Conservation (phyloP, 2,113 vertebrate species). For the Tupaia tana region DNA sequence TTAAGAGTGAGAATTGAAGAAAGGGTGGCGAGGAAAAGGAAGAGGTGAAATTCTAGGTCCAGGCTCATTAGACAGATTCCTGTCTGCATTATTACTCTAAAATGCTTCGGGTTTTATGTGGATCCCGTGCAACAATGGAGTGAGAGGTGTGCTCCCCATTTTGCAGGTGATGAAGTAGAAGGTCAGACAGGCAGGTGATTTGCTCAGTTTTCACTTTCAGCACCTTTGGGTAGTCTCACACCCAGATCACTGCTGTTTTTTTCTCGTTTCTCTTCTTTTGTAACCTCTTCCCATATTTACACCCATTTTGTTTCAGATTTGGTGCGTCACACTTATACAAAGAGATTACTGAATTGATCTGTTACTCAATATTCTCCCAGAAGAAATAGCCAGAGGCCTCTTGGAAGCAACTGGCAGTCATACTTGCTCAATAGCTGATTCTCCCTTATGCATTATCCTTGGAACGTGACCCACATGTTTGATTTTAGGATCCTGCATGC, state of each 20-base stretch:
- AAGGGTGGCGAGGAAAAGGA: background rate
- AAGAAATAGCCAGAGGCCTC: too few species aligned
- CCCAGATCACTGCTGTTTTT: accelerated
- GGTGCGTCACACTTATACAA: background rate
- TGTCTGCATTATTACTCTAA: background rate
- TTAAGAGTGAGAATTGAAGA: background rate
- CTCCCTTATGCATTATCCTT: too few species aligned
- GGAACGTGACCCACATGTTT: background rate
- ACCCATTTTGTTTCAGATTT: background rate
- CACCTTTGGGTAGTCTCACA: accelerated
- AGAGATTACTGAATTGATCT: background rate
- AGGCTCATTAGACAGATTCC: accelerated
- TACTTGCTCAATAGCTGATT: accelerated
- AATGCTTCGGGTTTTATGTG: accelerated
- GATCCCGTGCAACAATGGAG: accelerated
- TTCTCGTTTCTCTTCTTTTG: background rate
- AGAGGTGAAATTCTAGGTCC: background rate
- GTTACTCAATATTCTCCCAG: background rate
- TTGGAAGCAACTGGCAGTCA: accelerated
- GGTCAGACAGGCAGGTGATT: background rate
- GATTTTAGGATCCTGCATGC: background rate
- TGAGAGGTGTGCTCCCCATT: accelerated
- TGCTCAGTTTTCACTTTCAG: background rate
- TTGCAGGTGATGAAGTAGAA: background rate
- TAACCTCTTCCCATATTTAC: too few species aligned